These are phyloP conservation scores for Pardalotus punctatus DNA, from an alignment of 2,113 vertebrate species.

Conservation along the genomic window DNA sequence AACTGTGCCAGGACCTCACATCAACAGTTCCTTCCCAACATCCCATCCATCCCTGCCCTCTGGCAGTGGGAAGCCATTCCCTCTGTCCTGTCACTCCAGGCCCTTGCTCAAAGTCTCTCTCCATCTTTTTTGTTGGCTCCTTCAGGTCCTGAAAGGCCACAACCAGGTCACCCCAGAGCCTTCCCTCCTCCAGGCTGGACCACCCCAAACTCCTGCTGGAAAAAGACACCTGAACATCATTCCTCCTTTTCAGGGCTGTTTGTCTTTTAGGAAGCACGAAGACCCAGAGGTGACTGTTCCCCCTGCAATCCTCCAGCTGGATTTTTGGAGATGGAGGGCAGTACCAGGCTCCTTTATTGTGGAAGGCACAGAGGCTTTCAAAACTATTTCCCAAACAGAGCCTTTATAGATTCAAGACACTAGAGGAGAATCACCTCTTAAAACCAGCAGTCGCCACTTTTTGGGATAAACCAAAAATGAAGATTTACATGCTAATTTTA, in stretches of 20 bases:
- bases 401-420: slow-evolving; percentile 11
- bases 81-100: neutral
- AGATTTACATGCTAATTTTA: neutral
- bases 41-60: accelerated
- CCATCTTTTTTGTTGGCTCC: neutral
- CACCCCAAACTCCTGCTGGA: neutral
- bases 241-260: neutral
- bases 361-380: slow-evolving; percentile 54
- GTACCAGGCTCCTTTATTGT: slow-evolving; percentile 70
- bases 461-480: neutral
- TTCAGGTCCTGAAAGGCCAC: neutral
- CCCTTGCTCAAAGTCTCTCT: neutral
- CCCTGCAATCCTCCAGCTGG: slow-evolving; percentile 42
- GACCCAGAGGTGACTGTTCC: neutral
- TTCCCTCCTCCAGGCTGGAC: neutral
- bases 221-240: neutral
- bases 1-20: neutral
- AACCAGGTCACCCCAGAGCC: neutral
- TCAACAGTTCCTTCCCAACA: accelerated
- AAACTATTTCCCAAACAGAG: slow-evolving; percentile 38
- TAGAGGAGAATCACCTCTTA: neutral
- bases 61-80: neutral
- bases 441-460: neutral
- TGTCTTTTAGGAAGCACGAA: neutral
- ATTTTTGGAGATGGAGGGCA: slow-evolving; percentile 41